A percentile compares a stretch with the other conserved stretches of the same genome.
Conservation (phyloP, 2,797 vertebrate species). For the Gadopsis bispinosus region DNA sequence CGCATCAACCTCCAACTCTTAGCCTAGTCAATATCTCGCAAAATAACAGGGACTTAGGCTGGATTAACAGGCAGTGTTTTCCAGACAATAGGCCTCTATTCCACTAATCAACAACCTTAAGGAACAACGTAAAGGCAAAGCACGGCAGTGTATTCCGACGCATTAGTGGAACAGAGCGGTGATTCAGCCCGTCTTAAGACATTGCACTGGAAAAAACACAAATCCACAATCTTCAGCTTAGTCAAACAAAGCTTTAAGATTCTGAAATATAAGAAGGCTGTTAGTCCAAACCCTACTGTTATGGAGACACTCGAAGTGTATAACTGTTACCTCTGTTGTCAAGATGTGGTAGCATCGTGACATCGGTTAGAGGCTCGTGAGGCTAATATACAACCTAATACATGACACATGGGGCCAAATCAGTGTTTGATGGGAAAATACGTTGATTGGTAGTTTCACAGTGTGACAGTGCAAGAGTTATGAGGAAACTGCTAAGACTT, state of each 20-base stretch:
- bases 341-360: not conserved
- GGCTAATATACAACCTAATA: constrained; percentile 4
- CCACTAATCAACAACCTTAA: constrained; percentile 62
- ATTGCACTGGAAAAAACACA: constrained; percentile 58
- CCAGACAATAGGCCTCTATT: constrained; percentile 70
- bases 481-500: not conserved
- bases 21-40: constrained; percentile 60
- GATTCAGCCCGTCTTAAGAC: constrained; percentile 66
- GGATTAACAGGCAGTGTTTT: constrained; percentile 71
- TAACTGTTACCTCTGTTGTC: constrained; percentile 18
- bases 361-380: constrained; percentile 10
- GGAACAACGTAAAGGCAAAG: constrained; percentile 61
- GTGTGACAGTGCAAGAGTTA: not conserved
- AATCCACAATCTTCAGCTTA: constrained; percentile 62
- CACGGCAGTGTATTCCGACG: constrained; percentile 51
- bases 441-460: constrained; percentile 12
- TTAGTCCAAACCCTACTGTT: constrained; percentile 31
- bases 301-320: constrained; percentile 16
- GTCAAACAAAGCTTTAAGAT: constrained; percentile 59
- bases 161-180: constrained; percentile 68
- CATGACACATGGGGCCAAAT: constrained; percentile 1
- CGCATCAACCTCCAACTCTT: constrained; percentile 60
- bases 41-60: constrained; percentile 47
- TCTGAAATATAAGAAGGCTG: constrained; percentile 48
- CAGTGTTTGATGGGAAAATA: not conserved